These are phyloP conservation scores for Thinocorus orbignyianus DNA, from an alignment of 2,113 vertebrate species.

Conservation along the genomic window DNA sequence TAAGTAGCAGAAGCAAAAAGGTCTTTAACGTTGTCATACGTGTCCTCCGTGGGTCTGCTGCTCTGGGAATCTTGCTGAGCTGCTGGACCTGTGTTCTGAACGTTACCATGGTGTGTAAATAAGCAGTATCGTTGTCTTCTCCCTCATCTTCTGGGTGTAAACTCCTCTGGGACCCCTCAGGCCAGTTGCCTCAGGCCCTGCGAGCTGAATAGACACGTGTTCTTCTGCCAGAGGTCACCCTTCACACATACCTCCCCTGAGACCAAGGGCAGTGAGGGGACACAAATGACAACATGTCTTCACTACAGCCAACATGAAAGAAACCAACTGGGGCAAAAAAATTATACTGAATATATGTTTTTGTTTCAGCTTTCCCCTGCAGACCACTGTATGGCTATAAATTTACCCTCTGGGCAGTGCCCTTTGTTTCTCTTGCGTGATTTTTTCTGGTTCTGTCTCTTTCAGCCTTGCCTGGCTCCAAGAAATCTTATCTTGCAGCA, in stretches of 20 bases:
- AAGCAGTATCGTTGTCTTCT: background rate
- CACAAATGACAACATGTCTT: background rate
- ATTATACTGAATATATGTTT: background rate
- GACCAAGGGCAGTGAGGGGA: background rate
- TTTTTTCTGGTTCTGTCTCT: background rate
- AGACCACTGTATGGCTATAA: background rate
- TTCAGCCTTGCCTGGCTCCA: background rate
- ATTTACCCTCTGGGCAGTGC: background rate
- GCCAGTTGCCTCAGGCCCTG: background rate
- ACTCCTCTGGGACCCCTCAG: background rate
- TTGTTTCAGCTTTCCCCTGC: background rate
- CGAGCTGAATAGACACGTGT: accelerated
- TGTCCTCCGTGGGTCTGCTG: background rate
- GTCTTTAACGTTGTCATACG: background rate
- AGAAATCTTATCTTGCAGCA: background rate
- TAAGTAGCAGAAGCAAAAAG: background rate
- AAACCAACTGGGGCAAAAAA: background rate
- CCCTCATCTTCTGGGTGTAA: background rate
- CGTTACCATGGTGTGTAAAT: background rate
- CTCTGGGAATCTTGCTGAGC: background rate
- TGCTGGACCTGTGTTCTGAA: background rate
- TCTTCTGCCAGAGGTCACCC: background rate
- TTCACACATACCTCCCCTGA: background rate
- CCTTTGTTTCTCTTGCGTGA: background rate
- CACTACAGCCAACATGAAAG: background rate